Evolutionary conservation across 2,888 invertebrate species (phyloP).

Genomic region (Cataglyphis livida): DNA sequence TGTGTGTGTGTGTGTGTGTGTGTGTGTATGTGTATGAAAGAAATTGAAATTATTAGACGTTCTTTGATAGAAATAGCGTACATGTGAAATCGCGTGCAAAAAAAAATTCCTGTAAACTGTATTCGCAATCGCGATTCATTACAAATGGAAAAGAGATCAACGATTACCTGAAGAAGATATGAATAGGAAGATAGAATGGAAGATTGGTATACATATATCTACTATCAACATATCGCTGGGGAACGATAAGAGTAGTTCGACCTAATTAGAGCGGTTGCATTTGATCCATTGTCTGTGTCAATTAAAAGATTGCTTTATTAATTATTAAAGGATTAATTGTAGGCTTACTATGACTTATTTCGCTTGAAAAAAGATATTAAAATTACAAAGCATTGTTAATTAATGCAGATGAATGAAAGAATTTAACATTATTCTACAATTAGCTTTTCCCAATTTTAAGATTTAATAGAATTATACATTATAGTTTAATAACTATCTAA

Average conservation of each 20-base stretch:
- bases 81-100: slow-evolving; percentile 31
- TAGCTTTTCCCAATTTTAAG: neutral
- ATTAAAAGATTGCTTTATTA: neutral
- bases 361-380: neutral
- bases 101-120: slow-evolving; percentile 19
- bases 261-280: slow-evolving; percentile 67
- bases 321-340: neutral
- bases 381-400: neutral
- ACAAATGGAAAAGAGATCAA: slow-evolving; percentile 20
- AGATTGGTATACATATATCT: slow-evolving; percentile 15
- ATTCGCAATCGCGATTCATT: neutral
- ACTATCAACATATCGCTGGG: slow-evolving; percentile 40
- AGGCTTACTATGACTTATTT: neutral
- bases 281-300: slow-evolving; percentile 24
- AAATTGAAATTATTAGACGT: neutral
- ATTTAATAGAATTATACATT: neutral
- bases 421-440: neutral
- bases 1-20: neutral
- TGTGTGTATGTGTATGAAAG: neutral
- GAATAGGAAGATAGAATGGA: neutral
- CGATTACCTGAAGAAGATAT: slow-evolving; percentile 4
- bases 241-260: slow-evolving; percentile 66
- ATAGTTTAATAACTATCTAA: neutral
- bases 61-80: neutral
- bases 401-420: neutral